Percentiles rank a stretch among this genome's conserved stretches.
These are phyloP conservation scores for Bombus impatiens DNA, from an alignment of 1,140 invertebrate genomes.

Conservation along the genomic window DNA sequence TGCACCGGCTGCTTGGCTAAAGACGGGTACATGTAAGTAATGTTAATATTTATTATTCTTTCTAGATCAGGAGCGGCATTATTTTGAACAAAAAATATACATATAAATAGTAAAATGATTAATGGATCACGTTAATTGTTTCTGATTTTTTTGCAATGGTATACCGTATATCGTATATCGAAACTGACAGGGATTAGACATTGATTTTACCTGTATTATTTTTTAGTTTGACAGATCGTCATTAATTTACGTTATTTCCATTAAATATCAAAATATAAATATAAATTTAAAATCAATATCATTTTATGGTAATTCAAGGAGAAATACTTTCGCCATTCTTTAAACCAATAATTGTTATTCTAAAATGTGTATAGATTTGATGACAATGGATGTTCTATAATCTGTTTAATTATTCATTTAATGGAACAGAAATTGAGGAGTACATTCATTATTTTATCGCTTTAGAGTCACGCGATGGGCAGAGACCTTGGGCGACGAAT, in stretches of 20 bases:
- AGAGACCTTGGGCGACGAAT: slow-evolving; percentile 84
- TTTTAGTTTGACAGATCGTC: background rate
- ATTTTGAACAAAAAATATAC: background rate
- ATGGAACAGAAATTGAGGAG: background rate
- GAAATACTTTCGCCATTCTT: background rate
- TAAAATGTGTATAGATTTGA: too few species aligned
- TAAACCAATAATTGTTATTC: background rate
- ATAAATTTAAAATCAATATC: background rate
- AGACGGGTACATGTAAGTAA: slow-evolving; percentile 72
- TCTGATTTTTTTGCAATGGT: background rate
- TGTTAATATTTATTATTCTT: background rate
- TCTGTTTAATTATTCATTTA: background rate
- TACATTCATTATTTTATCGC: background rate
- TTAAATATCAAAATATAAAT: background rate
- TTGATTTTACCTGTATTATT: background rate
- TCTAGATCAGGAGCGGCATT: background rate
- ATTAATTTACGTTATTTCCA: background rate
- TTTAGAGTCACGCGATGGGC: slow-evolving; percentile 85
- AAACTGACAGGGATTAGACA: background rate
- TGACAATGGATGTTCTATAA: too few species aligned
- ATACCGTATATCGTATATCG: background rate
- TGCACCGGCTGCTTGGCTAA: slow-evolving; percentile 58
- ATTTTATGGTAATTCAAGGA: background rate
- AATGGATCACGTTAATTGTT: background rate
- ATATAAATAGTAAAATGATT: background rate